Percentiles rank a stretch among this genome's conserved stretches.
These are phyloP conservation scores for Gastrophysa polygoni DNA, from an alignment of 2,888 invertebrate genomes.

Conservation along the genomic window DNA sequence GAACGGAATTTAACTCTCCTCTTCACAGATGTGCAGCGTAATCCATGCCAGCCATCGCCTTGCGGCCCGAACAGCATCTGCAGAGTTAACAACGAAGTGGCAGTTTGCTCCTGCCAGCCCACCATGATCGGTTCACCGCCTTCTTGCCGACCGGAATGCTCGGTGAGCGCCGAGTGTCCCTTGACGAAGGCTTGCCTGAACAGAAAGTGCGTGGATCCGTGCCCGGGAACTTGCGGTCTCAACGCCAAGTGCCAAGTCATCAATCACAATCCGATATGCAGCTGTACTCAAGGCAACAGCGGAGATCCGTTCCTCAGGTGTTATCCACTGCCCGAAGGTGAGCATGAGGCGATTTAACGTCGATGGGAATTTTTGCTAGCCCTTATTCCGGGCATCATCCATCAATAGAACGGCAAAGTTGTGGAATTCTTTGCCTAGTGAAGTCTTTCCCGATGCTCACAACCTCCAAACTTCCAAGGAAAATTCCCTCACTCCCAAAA, in stretches of 20 bases:
- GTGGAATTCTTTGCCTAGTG: no score
- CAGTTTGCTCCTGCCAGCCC: slow-evolving; percentile 73
- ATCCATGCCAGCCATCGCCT: slow-evolving; percentile 74
- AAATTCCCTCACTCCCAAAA: no score
- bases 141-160: slow-evolving; percentile 78
- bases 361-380: no score
- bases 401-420: no score
- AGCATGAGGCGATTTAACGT: slow-evolving; percentile 12
- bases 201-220: slow-evolving; percentile 82
- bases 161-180: slow-evolving; percentile 79
- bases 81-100: slow-evolving; percentile 62
- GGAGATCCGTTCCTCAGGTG: slow-evolving; percentile 82
- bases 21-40: slow-evolving; percentile 52
- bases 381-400: no score
- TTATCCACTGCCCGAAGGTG: slow-evolving; percentile 57
- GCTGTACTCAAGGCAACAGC: slow-evolving; percentile 70
- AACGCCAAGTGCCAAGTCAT: slow-evolving; percentile 77
- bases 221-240: slow-evolving; percentile 77
- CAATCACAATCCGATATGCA: slow-evolving; percentile 81
- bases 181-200: slow-evolving; percentile 79
- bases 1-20: slow-evolving; percentile 7
- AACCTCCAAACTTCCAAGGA: no score
- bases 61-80: slow-evolving; percentile 75
- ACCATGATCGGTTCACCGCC: slow-evolving; percentile 78
- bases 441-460: no score